Evolutionary conservation across 2,113 vertebrate genomes (phyloP).

Genomic region (Numenius arquata): DNA sequence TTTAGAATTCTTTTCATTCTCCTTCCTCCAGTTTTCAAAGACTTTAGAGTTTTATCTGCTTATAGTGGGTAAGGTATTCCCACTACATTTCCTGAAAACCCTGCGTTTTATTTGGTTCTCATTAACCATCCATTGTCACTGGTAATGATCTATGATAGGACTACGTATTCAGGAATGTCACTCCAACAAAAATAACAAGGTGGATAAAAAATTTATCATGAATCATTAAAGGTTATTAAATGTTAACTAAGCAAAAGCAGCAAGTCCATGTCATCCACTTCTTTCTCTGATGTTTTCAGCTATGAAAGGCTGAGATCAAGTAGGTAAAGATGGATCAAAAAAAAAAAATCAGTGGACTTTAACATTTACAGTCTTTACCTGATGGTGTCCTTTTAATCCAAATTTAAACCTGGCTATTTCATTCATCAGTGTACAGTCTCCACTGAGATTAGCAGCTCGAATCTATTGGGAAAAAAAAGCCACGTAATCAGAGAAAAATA

Average conservation of each 20-base stretch:
- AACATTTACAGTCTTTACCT: constrained; percentile 76
- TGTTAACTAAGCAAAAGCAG: background rate
- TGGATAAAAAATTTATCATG: background rate
- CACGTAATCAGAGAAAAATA: background rate
- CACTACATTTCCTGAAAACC: background rate
- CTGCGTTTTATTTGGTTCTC: background rate
- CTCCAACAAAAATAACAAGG: background rate
- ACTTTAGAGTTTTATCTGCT: background rate
- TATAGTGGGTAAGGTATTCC: background rate
- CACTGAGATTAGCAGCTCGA: constrained; percentile 94
- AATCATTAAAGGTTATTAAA: background rate
- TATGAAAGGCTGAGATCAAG: background rate
- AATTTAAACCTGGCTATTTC: constrained; percentile 88
- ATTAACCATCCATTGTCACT: background rate
- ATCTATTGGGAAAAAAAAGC: constrained; percentile 74
- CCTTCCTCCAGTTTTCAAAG: background rate
- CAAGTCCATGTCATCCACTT: background rate
- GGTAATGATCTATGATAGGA: background rate
- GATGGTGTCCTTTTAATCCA: constrained; percentile 89
- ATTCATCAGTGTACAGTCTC: constrained; percentile 88
- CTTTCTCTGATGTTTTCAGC: background rate
- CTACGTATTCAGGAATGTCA: background rate
- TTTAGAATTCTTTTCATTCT: background rate
- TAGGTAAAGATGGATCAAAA: background rate
- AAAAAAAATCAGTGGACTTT: background rate